Base-by-base conservation (phyloP, 2,113 vertebrate species). In the Smithornis capensis region DNA sequence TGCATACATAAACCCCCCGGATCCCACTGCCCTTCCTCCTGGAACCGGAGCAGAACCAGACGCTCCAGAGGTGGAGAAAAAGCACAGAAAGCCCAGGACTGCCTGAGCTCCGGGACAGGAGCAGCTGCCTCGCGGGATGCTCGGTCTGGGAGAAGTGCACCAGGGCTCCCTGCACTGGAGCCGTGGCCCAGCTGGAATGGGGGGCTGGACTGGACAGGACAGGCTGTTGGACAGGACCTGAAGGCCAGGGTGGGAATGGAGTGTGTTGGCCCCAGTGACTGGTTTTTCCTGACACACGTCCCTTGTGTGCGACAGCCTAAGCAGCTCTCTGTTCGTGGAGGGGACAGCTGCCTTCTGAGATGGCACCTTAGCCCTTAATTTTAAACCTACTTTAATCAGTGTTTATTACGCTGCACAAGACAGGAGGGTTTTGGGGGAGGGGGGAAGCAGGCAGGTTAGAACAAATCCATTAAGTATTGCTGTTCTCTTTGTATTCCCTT, bases 31-130 rank as follows among this genome's bases (percentile, higher is more conserved):
- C 86, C 95, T 90, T 89, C 92, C 96, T 95, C 67, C 91, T 16
- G 95, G 53, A 87, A 94, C 94, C 92, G 83, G 95, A 94, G 75
- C 83, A 71, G 83, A 23, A 29, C 87, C 84, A 87, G 88, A 68
- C 7, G 68, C 95, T 96, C 87, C 83, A 59, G 90, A 94, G 75
- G 90, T 65, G 92, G 91, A 96, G 81, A 88, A 70, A 96, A 97
- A 98, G 98, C 98, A 98, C 97, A 98, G 98, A 85, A 91, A 75
- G 13, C 21, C 65, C 69, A 70, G 92, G 81, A 90, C 75, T 78
- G 91, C 44, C 17, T 52, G 96, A 31, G 69, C 89, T 94, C 90
- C 89, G 50, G 83, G 44, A 33, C 24, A 25, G 24, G 47, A 28
- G 40, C 88, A 57, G 93, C 91, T 84, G 84, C 73, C 87, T 65